Base-by-base conservation (phyloP, 2,888 invertebrate species). In the Apotomis betuletana region DNA sequence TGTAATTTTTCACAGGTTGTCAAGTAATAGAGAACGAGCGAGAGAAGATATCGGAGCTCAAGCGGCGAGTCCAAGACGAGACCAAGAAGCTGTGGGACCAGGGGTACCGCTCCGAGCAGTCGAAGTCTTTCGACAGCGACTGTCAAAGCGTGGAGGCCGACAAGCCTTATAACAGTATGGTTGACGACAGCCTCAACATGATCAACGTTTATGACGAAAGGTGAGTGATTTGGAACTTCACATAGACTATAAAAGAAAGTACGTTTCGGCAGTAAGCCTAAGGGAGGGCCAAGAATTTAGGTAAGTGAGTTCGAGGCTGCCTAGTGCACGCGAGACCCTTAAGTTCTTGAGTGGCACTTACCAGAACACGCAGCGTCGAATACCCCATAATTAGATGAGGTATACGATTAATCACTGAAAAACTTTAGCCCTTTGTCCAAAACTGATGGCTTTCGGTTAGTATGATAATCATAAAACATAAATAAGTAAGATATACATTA, bases 1-100 rank as follows among this genome's bases (percentile, higher is more conserved):
- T 10, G 9, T 58, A 57, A 44, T 57, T 44, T 55, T 27, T 54
- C 55, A 58, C 84, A 98, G 98, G 98, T 74, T 97, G 97, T 79
- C 96, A 97, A 94, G 97, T 98, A 75, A 98, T 98, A 81, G 98
- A 98, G 84, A 97, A 98, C 84, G 98, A 98, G 88, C 94, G 97
- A 54, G 96, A 97, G 78, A 95, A 98, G 80, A 97, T 98, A 78
- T 95, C 96, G 74, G 98, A 97, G 81, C 89, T 98, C 69, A 98
- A 98, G 83, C 95, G 97, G 77, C 94, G 97, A 61, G 97, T 97
- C 0, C 98, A 98, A 82, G 96, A 97, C 85, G 98, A 98, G 88
- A 98, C 98, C 3, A 96, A 97, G 76, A 96, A 96, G 27, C 96
- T 97, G 78, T 98, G 98, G 97, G 97, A 97, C 78, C 90, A 90